A percentile compares a stretch with the other conserved stretches of the same genome.
phyloP scores from a whole-genome alignment of 2,888 invertebrate species.

The Apodemia hepburni region DNA sequence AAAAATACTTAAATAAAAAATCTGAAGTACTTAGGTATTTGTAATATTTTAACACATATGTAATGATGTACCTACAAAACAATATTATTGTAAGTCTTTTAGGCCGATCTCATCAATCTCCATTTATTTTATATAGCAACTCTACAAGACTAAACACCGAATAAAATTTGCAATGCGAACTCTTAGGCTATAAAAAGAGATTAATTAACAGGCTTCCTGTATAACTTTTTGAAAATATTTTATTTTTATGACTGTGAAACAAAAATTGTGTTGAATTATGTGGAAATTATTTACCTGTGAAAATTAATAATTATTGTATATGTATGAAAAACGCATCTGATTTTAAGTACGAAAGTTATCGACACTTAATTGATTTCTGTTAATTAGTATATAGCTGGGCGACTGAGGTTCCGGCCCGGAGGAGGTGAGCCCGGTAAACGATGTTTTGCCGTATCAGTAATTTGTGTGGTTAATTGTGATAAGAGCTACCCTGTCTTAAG shows the following conservation, averaged over 20 bases:
- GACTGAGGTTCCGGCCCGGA: too few species aligned
- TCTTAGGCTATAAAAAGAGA: slow-evolving; percentile 19
- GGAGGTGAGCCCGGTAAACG: too few species aligned
- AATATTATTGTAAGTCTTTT: too few species aligned
- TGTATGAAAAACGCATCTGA: not conserved
- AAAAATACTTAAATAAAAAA: too few species aligned
- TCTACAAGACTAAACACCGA: not conserved
- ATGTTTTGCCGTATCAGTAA: too few species aligned
- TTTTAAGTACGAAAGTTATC: not conserved
- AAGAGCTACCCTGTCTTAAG: too few species aligned
- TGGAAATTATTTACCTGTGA: slow-evolving; percentile 20
- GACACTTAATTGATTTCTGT: not conserved
- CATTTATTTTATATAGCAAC: not conserved
- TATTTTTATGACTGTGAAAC: slow-evolving; percentile 18
- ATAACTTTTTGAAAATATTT: slow-evolving; percentile 17
- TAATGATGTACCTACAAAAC: too few species aligned
- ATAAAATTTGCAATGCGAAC: not conserved
- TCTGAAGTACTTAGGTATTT: too few species aligned
- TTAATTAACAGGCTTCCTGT: slow-evolving; percentile 18
- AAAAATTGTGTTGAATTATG: slow-evolving; percentile 21
- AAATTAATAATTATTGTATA: not conserved
- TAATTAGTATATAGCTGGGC: too few species aligned
- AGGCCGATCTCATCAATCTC: too few species aligned
- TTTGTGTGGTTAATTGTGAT: too few species aligned
- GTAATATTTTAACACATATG: too few species aligned